A percentile compares a stretch with the other conserved stretches of the same genome.
Evolutionary conservation across 2,797 vertebrate genomes (phyloP).

Genomic region (Lepidocolaptes lacrymiger): DNA sequence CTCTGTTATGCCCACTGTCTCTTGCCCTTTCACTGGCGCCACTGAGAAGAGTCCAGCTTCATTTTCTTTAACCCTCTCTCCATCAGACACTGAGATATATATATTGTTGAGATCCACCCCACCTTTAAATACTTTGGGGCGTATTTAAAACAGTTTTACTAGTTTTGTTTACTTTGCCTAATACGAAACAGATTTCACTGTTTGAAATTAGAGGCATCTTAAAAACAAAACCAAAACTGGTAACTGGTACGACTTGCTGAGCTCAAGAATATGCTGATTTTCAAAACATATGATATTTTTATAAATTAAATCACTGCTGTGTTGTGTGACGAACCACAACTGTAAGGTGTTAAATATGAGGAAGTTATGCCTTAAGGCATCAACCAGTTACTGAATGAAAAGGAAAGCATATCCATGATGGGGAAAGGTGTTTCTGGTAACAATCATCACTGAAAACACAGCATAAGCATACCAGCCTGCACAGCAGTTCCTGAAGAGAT

Average conservation of each 20-base stretch:
- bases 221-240: background rate
- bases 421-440: background rate
- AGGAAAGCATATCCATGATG: background rate
- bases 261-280: background rate
- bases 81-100: background rate
- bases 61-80: background rate
- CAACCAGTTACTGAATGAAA: background rate
- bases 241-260: background rate
- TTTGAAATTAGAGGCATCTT: background rate
- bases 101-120: background rate
- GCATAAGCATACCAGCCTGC: background rate
- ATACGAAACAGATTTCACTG: background rate
- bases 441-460: background rate
- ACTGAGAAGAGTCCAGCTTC: background rate
- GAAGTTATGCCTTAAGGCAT: background rate
- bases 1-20: background rate
- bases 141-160: background rate
- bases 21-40: background rate
- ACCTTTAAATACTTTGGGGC: background rate
- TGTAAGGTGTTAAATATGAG: background rate
- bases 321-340: background rate
- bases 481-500: background rate
- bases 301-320: background rate
- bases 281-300: background rate
- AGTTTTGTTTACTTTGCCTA: background rate